Evolutionary conservation across 2,113 vertebrate genomes (phyloP).

Genomic region (Neolamprologus fasciatus): DNA sequence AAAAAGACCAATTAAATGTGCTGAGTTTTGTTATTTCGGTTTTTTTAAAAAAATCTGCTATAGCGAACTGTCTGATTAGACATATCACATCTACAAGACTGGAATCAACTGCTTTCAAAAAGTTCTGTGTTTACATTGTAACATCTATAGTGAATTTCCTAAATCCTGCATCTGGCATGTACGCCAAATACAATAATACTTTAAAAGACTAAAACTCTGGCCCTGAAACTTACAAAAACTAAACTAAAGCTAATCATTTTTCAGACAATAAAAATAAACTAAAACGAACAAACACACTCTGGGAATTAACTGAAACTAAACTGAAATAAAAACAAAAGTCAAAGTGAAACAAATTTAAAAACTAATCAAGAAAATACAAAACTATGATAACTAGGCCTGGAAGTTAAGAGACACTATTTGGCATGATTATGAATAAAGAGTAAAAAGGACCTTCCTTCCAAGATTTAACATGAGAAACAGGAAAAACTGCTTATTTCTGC

Average conservation of each 20-base stretch:
- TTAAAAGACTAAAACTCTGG: neutral
- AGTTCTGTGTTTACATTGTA: neutral
- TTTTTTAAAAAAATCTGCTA: neutral
- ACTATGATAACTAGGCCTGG: fast-evolving
- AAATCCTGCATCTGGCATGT: neutral
- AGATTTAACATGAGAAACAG: neutral
- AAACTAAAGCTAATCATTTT: fast-evolving
- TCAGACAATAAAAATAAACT: neutral
- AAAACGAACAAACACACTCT: neutral
- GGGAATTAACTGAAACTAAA: neutral
- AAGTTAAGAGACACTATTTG: neutral
- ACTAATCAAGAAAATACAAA: neutral
- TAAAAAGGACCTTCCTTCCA: neutral
- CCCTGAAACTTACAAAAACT: neutral
- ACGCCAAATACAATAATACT: neutral
- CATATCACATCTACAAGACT: neutral
- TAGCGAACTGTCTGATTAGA: fast-evolving
- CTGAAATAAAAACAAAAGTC: neutral
- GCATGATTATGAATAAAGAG: neutral
- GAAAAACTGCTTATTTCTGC: neutral
- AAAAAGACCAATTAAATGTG: neutral
- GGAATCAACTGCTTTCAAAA: neutral
- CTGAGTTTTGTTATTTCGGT: fast-evolving
- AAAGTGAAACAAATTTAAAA: neutral
- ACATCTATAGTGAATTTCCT: neutral